Base-by-base conservation (phyloP, 2,888 invertebrate species). In the Oligia strigilis region DNA sequence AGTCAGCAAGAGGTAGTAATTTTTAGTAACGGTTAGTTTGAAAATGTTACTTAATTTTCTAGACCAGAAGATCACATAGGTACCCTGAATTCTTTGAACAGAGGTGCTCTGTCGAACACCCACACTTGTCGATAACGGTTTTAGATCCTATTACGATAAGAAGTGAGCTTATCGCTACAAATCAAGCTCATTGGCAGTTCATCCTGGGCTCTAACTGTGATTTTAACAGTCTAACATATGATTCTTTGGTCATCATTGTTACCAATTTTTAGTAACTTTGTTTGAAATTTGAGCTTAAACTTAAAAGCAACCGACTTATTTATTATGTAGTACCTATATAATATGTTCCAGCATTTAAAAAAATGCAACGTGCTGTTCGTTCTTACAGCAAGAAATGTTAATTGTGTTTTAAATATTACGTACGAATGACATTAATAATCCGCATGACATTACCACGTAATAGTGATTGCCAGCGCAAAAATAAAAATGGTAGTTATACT, bases 391-490 rank as follows among this genome's bases (percentile, higher is more conserved):
- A 19, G 29, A 64, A 65, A 78, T 49, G 9, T 69, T 43, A 52
- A 80, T 69, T 80, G 80, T 69, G 65, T 80, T 80, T 65, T 65
- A 65, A 64, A 64, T 80, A 40, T 70, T 55, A 46, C 78, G 6
- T 70, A 70, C 40, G n/a, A 36, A 46, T 70, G 62, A 79, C 64
- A 58, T 79, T 80, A 29, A 71, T n/a, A 80, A 40, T 65, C 55
- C 72, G 23, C 65, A 72, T 81, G 72, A 72, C 65, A 64, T 80
- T 80, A 46, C 43, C 23, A 46, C 49, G n/a, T 17, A 55, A 65
- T 58, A 65, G 40, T 29, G 55, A 49, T 79, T 79, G 81, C 72
- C 72, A 79, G 40, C 46, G 52, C 9, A 81, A 81, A 71, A 72
- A 55, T n/a, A 58, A 58, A 79, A 2, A 65, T 71, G 19, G 80